Evolutionary conservation across 1,140 invertebrate species (phyloP).

Genomic region (Temnothorax curvispinosus): DNA sequence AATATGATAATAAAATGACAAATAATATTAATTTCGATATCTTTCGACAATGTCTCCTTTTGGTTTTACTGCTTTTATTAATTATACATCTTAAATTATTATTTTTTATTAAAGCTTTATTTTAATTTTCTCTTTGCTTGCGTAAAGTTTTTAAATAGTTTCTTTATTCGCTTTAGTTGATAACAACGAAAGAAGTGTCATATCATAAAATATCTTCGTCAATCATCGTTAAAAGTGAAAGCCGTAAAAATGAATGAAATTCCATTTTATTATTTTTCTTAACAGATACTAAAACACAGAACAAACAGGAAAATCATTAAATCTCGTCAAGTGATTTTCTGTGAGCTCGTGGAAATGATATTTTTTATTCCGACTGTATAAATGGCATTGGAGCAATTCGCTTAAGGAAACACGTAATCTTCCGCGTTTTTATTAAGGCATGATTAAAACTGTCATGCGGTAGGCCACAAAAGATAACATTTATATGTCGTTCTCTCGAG

Average conservation of each 20-base stretch:
- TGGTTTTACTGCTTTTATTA: neutral
- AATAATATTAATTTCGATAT: neutral
- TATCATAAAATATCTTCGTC: neutral
- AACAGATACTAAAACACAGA: neutral
- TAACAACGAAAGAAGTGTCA: neutral
- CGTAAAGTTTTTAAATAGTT: neutral
- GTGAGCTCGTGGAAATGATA: neutral
- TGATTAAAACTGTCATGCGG: constrained; percentile 30
- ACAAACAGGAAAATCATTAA: neutral
- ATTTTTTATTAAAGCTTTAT: neutral
- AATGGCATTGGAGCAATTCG: neutral
- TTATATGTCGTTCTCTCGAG: neutral
- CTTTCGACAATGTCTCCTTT: neutral
- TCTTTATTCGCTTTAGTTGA: neutral
- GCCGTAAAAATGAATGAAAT: neutral
- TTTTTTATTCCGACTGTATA: constrained; percentile 29
- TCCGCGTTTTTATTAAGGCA: constrained; percentile 9
- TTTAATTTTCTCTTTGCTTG: neutral
- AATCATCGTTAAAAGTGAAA: neutral
- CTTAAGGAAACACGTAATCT: constrained; percentile 17
- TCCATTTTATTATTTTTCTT: neutral
- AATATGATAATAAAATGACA: neutral
- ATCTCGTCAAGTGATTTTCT: neutral
- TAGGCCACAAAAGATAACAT: constrained; percentile 11
- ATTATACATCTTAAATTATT: neutral